Conservation (phyloP, 2,888 invertebrate genomes). For the Archaeoteleia sp. region DNA sequence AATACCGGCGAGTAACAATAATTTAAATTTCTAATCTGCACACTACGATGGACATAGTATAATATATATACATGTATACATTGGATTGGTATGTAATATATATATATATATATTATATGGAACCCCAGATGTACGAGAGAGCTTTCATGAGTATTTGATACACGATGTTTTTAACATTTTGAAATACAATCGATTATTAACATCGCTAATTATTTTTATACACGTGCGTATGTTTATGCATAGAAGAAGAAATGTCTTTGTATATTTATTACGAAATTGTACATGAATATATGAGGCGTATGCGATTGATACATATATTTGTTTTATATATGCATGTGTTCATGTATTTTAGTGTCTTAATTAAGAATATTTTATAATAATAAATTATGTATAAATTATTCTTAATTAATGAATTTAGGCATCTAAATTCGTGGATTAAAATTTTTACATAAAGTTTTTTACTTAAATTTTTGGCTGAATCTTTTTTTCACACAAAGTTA, state of each 20-base stretch:
- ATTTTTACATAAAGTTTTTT: slow-evolving; percentile 1
- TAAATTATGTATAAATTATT: too few relatives aligned
- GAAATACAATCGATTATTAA: slow-evolving; percentile 54
- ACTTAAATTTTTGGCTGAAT: too few relatives aligned
- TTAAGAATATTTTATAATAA: too few relatives aligned
- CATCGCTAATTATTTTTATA: slow-evolving; percentile 44
- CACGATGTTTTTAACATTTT: slow-evolving; percentile 48
- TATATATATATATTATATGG: slow-evolving; percentile 29
- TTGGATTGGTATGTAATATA: not conserved
- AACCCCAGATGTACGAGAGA: slow-evolving; percentile 34
- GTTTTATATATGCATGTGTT: not conserved
- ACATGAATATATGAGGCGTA: slow-evolving; percentile 22
- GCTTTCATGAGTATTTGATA: slow-evolving; percentile 40
- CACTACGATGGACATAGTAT: slow-evolving; percentile 43
- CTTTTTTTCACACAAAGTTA: too few relatives aligned
- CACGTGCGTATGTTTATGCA: slow-evolving; percentile 22
- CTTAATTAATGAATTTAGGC: too few relatives aligned
- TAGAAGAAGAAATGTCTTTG: slow-evolving; percentile 27
- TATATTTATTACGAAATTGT: slow-evolving; percentile 16
- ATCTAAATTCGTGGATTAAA: not conserved
- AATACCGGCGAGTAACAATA: slow-evolving; percentile 68
- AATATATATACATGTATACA: slow-evolving; percentile 4
- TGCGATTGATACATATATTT: slow-evolving; percentile 11
- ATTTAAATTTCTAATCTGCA: slow-evolving; percentile 50
- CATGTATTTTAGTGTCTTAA: not conserved